Evolutionary conservation across 2,797 vertebrate genomes (phyloP), one percentile per base, ranked within the genome.

Genomic region (Simalia tracyae): DNA sequence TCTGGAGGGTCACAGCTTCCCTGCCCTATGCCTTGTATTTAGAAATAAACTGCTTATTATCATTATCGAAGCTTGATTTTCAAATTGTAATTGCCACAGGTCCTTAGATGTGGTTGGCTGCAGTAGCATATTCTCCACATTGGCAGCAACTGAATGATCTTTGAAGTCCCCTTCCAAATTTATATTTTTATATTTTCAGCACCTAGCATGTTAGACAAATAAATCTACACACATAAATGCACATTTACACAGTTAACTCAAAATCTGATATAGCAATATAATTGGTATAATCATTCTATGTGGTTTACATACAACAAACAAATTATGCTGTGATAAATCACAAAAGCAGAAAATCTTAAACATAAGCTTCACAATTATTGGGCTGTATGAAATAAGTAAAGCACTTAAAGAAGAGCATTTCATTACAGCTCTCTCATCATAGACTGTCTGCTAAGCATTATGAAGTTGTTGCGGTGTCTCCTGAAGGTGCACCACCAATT

Each of bases 311-410:
- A 92, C 31, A 0, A 91, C 22, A 57, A 68, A n/a, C 76, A 94
- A 94, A 95, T 93, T 94, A 90, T 31, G 59, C n/a, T 86, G 93
- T 61, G 63, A 93, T 94, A 68, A 76, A 84, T 93, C 14, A 11
- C 68, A 92, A 90, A 28, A 92, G 46, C 46, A 85, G 89, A 94
- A 93, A 91, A 96, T 86, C 76, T 95, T 94, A 94, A 95, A 88
- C 1, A 59, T 42, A 94, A 95, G 63, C 90, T 63, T 90, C 94
- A 90, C 92, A 91, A 63, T 92, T 94, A 54, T 86, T 94, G 36
- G 92, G 91, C 68, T 93, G 85, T 89, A 93, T 94, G 92, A 95
- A 89, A 89, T 85, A 91, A 96, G 95, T 95, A 95, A 93, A 95
- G 42, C 0, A 0, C 15, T 96, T 95, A 93, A 93, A 94, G 89